Percentiles rank a stretch among this genome's conserved stretches.
Evolutionary conservation across 2,888 invertebrate species (phyloP).

Genomic region (Synergus gifuensis): DNA sequence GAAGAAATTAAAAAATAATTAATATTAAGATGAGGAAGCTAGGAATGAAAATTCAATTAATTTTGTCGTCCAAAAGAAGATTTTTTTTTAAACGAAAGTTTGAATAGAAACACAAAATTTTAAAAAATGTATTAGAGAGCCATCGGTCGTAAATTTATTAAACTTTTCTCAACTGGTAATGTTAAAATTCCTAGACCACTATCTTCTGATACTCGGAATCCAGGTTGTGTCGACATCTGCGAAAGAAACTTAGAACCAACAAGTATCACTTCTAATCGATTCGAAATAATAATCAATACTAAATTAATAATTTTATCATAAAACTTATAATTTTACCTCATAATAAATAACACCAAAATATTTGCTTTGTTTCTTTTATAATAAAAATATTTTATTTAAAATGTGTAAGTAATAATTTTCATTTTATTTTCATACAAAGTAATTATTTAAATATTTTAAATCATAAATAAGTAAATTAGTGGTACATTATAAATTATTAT

Average conservation of each 20-base stretch:
- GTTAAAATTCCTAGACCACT: background rate
- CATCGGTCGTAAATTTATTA: background rate
- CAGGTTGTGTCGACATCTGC: conserved; percentile 15
- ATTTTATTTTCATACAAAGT: background rate
- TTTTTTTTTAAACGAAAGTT: too few species aligned
- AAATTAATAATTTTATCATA: too few species aligned
- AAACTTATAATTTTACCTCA: background rate
- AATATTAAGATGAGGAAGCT: background rate
- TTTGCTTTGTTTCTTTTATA: background rate
- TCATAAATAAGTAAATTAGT: background rate
- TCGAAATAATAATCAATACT: background rate
- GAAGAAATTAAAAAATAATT: background rate
- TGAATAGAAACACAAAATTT: background rate
- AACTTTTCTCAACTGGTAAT: background rate
- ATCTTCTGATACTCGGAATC: background rate
- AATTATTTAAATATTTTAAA: background rate
- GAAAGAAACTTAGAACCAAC: background rate
- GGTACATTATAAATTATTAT: background rate
- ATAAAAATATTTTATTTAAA: background rate
- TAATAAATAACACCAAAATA: background rate
- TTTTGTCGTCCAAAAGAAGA: background rate
- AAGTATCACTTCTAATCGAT: background rate
- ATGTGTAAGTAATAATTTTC: background rate
- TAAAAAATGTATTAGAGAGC: background rate
- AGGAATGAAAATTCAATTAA: background rate